These are phyloP conservation scores for Leptodactylus fuscus DNA, from an alignment of 2,113 vertebrate species.

Conservation along the genomic window DNA sequence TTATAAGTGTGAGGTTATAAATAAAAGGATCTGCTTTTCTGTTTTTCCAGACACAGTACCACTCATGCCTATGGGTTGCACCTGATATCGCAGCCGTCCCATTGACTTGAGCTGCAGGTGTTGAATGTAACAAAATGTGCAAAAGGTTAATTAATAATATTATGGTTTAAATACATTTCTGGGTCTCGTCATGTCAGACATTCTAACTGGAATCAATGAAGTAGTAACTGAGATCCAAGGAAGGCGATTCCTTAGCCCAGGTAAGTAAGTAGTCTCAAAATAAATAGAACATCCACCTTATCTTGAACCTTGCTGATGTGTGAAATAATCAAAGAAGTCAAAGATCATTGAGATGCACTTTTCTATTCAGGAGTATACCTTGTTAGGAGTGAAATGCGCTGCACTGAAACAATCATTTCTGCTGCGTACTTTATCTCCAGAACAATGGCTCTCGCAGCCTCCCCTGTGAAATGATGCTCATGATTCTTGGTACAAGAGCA, in stretches of 20 bases:
- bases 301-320: background rate
- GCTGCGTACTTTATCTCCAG: slow-evolving; percentile 41
- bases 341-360: background rate
- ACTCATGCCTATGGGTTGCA: too few species aligned
- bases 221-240: background rate
- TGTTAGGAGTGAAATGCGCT: background rate
- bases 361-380: background rate
- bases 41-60: too few species aligned
- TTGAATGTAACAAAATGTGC: too few species aligned
- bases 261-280: background rate
- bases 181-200: too few species aligned
- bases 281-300: background rate
- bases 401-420: slow-evolving; percentile 42
- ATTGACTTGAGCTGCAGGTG: too few species aligned
- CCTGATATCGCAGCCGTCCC: too few species aligned
- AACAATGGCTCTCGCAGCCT: slow-evolving; percentile 40
- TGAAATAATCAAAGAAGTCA: slow-evolving; percentile 11
- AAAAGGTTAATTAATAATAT: too few species aligned
- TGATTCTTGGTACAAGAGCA: slow-evolving; percentile 51
- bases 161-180: too few species aligned
- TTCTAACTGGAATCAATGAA: background rate
- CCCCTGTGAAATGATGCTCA: slow-evolving; percentile 56
- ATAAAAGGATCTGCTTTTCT: too few species aligned
- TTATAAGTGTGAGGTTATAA: too few species aligned
- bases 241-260: background rate